Base-by-base conservation (phyloP, 2,113 vertebrate genomes). In the Scatophagus argus region DNA sequence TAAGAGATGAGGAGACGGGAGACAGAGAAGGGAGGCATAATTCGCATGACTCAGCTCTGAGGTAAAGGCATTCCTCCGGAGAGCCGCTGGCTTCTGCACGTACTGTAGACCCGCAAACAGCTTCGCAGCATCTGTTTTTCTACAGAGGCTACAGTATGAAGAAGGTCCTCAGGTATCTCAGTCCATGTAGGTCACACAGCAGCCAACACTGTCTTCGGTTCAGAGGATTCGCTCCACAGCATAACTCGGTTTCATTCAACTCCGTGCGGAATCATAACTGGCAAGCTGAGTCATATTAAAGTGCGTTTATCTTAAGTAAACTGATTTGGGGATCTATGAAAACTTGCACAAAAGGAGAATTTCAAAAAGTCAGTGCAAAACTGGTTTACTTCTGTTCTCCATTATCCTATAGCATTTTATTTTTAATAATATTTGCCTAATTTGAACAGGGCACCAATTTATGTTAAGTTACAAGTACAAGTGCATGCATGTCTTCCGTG, bases 1-100 rank as follows among this genome's bases (percentile, higher is more conserved):
- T 39, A 25, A 38, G 27, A 46, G 46, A 38, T 1, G n/a, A 23
- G 13, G 41, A 49, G 77, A 32, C 29, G 61, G 68, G 29, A 54
- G 23, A 52, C 11, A 39, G 27, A 67, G 39, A 47, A 34, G 38
- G 71, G 81, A 72, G 79, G 71, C 54, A 63, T 83, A 67, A 85
- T 80, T 83, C 83, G 60, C 73, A 75, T 87, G 84, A 83, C 76
- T 87, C 87, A 74, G 76, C 68, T 85, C 79, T 85, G 82, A 82
- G 64, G 63, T 87, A 77, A 74, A 59, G 63, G 46, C 75, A 88
- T 88, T 85, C 82, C 60, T 80, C 8, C 10, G 5, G 5, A 49
- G 52, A 64, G 66, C 61, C 60, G 66, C 44, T 47, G 41, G 12
- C 44, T 67, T n/a, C 43, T 61, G 70, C 71, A 67, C 46, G 34